Evolutionary conservation across 1,140 invertebrate genomes (phyloP).

Genomic region (Paracyclopina nana): DNA sequence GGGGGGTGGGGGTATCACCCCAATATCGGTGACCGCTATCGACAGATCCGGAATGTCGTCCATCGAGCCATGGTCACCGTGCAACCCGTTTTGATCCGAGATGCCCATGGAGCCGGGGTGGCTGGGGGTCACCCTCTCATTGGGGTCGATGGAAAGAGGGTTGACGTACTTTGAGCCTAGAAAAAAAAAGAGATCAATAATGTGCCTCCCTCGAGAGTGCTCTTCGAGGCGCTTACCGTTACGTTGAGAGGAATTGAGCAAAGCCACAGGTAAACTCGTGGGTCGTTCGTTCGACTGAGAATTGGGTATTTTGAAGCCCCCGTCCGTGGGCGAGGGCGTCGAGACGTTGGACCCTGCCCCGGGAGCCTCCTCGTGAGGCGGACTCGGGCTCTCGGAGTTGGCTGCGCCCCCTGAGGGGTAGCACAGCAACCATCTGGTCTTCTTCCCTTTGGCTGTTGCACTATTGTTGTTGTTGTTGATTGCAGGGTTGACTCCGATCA

Average conservation of each 20-base stretch:
- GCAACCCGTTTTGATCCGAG: not conserved
- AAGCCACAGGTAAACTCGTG: constrained; percentile 15
- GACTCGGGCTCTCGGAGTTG: constrained; percentile 6
- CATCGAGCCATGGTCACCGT: not conserved
- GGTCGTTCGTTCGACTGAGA: constrained; percentile 16
- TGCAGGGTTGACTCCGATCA: no score
- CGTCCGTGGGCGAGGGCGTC: constrained; percentile 14
- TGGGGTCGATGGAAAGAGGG: constrained; percentile 14
- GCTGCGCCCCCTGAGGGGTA: constrained; percentile 13
- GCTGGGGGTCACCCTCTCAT: constrained; percentile 12
- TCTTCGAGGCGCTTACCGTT: not conserved
- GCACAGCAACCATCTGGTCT: constrained; percentile 13
- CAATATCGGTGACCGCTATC: constrained; percentile 73
- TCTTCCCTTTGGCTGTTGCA: no score
- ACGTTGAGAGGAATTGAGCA: constrained; percentile 9
- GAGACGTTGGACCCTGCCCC: constrained; percentile 14
- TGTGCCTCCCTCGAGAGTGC: not conserved
- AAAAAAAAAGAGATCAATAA: constrained; percentile 1
- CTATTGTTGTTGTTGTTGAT: no score
- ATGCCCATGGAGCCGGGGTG: not conserved
- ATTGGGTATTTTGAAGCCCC: constrained; percentile 14
- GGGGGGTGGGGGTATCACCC: constrained; percentile 77
- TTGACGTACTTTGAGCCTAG: not conserved
- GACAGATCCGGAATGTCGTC: constrained; percentile 48
- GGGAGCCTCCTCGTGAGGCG: constrained; percentile 8